Percentiles rank a stretch among this genome's conserved stretches.
phyloP scores from a whole-genome alignment of 2,113 vertebrate species.

The Hypocryptadius cinnamomeus region DNA sequence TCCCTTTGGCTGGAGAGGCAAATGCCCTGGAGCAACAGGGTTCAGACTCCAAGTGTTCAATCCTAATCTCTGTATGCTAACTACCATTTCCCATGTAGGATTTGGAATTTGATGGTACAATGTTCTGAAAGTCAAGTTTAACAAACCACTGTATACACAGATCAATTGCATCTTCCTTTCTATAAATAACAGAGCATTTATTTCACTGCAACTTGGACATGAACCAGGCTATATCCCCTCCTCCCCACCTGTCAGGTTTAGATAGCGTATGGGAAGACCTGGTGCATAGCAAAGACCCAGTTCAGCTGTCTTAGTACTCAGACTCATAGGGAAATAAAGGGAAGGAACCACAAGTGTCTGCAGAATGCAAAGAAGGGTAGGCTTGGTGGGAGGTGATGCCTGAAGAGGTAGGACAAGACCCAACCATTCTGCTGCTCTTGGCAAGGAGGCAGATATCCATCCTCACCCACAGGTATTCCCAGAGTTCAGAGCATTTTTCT shows the following conservation, averaged over 20 bases:
- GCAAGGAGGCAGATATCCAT: background rate
- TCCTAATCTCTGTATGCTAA: background rate
- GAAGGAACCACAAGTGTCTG: background rate
- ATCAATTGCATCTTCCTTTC: background rate
- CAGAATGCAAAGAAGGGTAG: background rate
- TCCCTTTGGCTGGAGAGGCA: background rate
- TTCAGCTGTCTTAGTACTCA: background rate
- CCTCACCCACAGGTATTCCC: background rate
- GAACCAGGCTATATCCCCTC: background rate
- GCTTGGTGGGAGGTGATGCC: background rate
- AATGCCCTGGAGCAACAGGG: background rate
- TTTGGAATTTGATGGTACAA: background rate
- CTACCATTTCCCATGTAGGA: background rate
- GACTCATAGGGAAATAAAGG: background rate
- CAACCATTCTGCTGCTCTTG: background rate
- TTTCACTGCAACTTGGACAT: background rate
- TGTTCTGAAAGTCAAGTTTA: background rate
- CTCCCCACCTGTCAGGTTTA: background rate
- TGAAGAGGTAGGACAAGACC: background rate
- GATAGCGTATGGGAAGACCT: background rate
- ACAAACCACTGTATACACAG: background rate
- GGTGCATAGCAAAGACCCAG: background rate
- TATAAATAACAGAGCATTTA: background rate
- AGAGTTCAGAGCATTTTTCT: background rate
- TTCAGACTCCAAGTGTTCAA: background rate